A percentile compares a stretch with the other conserved stretches of the same genome.
phyloP scores from a whole-genome alignment of 2,797 vertebrate genomes.

The Nasua narica region DNA sequence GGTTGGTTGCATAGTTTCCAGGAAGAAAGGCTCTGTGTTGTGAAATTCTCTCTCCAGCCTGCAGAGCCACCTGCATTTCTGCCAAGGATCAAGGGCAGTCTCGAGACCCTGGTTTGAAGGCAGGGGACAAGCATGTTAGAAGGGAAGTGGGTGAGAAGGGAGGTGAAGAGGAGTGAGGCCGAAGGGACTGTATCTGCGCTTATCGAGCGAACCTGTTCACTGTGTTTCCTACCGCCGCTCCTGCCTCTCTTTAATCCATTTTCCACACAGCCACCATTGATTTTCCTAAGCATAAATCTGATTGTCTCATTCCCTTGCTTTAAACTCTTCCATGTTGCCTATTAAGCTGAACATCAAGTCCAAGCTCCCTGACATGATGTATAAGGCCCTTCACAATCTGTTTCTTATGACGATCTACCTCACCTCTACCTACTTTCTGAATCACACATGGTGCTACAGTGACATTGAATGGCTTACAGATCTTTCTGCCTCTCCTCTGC shows the following conservation, averaged over 20 bases:
- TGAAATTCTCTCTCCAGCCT: background rate
- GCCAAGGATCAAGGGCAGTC: background rate
- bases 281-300: constrained; percentile 7
- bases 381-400: background rate
- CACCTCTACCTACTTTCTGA: background rate
- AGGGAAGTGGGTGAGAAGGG: background rate
- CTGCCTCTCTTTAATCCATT: background rate
- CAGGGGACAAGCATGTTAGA: background rate
- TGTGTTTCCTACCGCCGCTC: background rate
- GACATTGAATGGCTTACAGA: background rate
- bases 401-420: background rate
- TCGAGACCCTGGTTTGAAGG: background rate
- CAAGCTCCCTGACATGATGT: background rate
- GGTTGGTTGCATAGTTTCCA: background rate
- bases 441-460: background rate
- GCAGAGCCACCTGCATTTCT: background rate
- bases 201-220: background rate
- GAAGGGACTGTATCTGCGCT: background rate
- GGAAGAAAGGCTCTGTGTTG: background rate
- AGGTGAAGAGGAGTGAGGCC: background rate
- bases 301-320: background rate
- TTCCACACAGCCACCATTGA: background rate
- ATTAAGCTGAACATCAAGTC: background rate
- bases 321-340: background rate
- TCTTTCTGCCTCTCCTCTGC: background rate